phyloP scores from a whole-genome alignment of 2,797 vertebrate genomes.

The Protonibea diacanthus region DNA sequence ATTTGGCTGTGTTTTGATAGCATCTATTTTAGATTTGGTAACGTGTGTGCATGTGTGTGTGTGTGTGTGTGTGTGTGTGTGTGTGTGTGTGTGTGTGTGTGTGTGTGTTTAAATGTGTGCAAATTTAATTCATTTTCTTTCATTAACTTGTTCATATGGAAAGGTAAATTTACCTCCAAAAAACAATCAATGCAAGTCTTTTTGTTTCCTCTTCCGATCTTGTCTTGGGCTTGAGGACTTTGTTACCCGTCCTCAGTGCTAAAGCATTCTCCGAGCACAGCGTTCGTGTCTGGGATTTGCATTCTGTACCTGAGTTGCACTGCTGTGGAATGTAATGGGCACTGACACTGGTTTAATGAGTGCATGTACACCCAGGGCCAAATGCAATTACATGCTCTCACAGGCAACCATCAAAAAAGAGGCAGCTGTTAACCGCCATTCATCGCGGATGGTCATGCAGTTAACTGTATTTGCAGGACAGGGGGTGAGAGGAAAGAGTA shows the following conservation, averaged over 20 bases:
- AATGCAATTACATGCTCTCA: constrained; percentile 82
- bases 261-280: constrained; percentile 16
- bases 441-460: constrained; percentile 69
- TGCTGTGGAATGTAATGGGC: constrained; percentile 79
- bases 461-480: constrained; percentile 76
- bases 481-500: constrained; percentile 58
- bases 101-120: too few species aligned
- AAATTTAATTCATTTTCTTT: neutral
- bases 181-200: constrained; percentile 29
- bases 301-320: constrained; percentile 70
- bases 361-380: constrained; percentile 79
- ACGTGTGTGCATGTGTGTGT: constrained; percentile 6
- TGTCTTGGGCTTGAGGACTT: constrained; percentile 7
- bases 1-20: constrained; percentile 38
- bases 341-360: constrained; percentile 78
- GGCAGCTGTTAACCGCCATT: constrained; percentile 76
- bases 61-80: too few species aligned
- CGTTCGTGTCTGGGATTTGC: constrained; percentile 56
- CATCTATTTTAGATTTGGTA: constrained; percentile 52
- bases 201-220: neutral
- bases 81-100: neutral
- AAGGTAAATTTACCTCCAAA: constrained; percentile 1
- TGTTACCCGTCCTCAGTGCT: neutral
- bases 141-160: constrained; percentile 3
- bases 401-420: constrained; percentile 77